Evolutionary conservation across 2,797 vertebrate genomes (phyloP), one percentile per base, ranked within the genome.

Genomic region (Mus spretus): DNA sequence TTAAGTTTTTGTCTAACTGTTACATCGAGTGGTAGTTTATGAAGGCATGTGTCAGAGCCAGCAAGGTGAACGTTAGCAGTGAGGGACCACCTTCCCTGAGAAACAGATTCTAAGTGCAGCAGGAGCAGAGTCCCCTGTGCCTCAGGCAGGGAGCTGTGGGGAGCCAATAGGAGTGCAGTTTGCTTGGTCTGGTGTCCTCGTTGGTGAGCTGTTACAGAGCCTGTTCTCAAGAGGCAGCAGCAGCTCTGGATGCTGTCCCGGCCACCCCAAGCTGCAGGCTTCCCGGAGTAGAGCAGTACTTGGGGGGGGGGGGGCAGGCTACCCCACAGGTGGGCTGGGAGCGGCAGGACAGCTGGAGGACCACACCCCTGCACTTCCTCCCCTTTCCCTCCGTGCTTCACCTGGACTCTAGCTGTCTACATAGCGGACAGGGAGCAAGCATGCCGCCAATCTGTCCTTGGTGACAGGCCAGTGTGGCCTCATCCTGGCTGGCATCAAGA

Each of bases 1-100:
- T 65, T 78, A 55, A 63, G 19, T 26, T 89, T 83, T 89, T 74
- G 28, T 84, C 79, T 96, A 61, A 59, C 53, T 75, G 88, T 85
- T 80, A 6, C 20, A 31, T 57, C 81, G 63, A 13, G 59, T 67
- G 37, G 37, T 20, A 84, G 4, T 89, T 65, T 59, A 37, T 47
- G 59, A 81, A 86, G 79, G 22, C 67, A 13, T 92, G 40, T 53
- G 63, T 93, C 55, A 92, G 37, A 94, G 6, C 59, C 63, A 85
- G 10, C 5, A 0, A 65, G 78, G 44, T 65, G n/a, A 55, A 67
- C 34, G 70, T 34, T 91, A 77, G 44, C 63, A 65, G 11, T 85
- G 31, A 24, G 82, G 44, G 28, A 40, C 31, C 10, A 10, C 59
- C 37, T 78, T 24, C 22, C 1, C 1, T 65, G 28, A 83, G 63